A percentile compares a stretch with the other conserved stretches of the same genome.
Conservation (phyloP, 2,797 vertebrate genomes). For the Schizopygopsis malacanthus region DNA sequence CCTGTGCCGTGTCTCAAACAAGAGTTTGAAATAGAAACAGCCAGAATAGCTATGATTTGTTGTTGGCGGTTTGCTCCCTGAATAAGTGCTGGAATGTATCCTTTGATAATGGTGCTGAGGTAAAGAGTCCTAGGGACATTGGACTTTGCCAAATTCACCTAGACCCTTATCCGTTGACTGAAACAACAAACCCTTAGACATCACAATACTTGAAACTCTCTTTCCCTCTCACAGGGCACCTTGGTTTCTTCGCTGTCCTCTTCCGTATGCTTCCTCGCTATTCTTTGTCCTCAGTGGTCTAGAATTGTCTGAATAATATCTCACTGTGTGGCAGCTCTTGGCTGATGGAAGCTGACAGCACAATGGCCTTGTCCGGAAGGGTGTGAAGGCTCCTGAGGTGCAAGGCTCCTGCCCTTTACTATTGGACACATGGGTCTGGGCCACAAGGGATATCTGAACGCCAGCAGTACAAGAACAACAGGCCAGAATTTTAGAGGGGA, state of each 20-base stretch:
- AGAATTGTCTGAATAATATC: constrained; percentile 69
- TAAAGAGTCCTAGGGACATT: not conserved
- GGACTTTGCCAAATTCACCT: not conserved
- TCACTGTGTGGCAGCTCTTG: constrained; percentile 63
- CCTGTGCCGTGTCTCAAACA: constrained; percentile 55
- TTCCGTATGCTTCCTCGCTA: constrained; percentile 13
- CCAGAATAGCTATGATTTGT: constrained; percentile 24
- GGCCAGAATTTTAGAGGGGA: not conserved
- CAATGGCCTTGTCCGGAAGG: constrained; percentile 65
- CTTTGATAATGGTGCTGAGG: constrained; percentile 28
- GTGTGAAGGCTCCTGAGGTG: constrained; percentile 50
- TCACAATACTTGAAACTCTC: not conserved
- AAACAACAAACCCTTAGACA: constrained; percentile 16
- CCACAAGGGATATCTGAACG: constrained; percentile 15
- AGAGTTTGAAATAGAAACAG: constrained; percentile 52
- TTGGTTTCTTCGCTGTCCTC: constrained; percentile 19
- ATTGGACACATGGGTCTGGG: not conserved
- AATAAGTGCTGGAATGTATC: not conserved
- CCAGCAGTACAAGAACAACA: not conserved
- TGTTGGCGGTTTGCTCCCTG: not conserved
- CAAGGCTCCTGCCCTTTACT: constrained; percentile 18
- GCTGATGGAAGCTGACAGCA: constrained; percentile 71
- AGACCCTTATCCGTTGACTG: constrained; percentile 2
- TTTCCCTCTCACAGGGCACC: constrained; percentile 26
- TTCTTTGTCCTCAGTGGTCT: constrained; percentile 54